These are phyloP conservation scores for Pavo muticus DNA, from an alignment of 2,113 vertebrate genomes.

Conservation along the genomic window DNA sequence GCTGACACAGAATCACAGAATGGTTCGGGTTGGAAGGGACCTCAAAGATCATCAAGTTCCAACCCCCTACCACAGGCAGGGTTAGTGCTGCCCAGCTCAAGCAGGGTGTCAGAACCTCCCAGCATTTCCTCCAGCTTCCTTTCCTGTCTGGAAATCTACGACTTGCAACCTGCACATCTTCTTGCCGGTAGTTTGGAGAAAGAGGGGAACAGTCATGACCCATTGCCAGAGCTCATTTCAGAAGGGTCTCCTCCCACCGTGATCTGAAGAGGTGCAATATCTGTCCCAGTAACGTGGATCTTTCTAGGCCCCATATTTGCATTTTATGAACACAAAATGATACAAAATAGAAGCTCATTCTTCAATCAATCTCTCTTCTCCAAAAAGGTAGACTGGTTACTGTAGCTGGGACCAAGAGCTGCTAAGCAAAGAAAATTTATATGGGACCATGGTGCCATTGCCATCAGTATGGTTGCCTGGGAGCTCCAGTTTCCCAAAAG, in stretches of 20 bases:
- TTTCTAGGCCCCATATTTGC: not conserved
- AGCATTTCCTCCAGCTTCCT: conserved; percentile 15
- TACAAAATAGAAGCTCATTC: not conserved
- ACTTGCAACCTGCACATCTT: not conserved
- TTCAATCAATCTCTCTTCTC: not conserved
- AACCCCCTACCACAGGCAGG: no score
- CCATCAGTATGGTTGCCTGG: not conserved
- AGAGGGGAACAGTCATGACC: not conserved
- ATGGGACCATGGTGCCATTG: accelerated
- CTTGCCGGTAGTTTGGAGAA: not conserved
- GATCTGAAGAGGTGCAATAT: not conserved
- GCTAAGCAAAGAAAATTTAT: not conserved
- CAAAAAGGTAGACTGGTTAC: not conserved
- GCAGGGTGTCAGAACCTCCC: not conserved
- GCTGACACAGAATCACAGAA: not conserved
- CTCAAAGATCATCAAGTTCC: no score
- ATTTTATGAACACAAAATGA: not conserved
- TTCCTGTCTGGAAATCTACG: conserved; percentile 3
- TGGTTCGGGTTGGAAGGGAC: no score
- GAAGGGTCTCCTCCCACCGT: not conserved
- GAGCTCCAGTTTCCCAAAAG: not conserved
- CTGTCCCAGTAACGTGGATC: not conserved
- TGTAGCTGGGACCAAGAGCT: not conserved
- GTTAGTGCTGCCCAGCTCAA: not conserved
- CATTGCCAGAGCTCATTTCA: not conserved